These are phyloP conservation scores for Dorcus parallelipipedus DNA, from an alignment of 2,888 invertebrate species.

Conservation along the genomic window DNA sequence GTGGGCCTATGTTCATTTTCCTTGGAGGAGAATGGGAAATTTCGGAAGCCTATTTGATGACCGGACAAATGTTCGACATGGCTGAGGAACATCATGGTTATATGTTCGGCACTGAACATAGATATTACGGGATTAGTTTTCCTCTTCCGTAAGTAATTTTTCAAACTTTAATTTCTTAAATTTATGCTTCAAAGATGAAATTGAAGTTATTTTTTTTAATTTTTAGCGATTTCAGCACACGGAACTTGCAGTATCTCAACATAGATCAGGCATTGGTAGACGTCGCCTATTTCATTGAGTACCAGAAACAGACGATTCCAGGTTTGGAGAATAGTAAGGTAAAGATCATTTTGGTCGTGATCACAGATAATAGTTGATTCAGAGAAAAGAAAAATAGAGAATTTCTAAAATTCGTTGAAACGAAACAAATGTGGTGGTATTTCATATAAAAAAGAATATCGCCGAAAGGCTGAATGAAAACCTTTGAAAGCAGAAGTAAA, in stretches of 20 bases:
- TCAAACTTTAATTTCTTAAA: neutral
- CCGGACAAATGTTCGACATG: conserved; percentile 62
- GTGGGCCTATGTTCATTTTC: conserved; percentile 61
- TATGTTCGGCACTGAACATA: conserved; percentile 74
- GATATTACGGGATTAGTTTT: conserved; percentile 74
- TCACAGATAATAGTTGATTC: no score
- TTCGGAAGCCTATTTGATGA: conserved; percentile 52
- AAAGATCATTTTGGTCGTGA: neutral
- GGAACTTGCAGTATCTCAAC: conserved; percentile 44
- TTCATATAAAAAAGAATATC: no score
- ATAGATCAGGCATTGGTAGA: conserved; percentile 49
- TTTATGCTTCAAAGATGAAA: no score
- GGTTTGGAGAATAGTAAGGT: conserved; percentile 46
- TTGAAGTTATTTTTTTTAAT: neutral
- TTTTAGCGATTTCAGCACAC: conserved; percentile 29
- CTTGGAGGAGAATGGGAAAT: conserved; percentile 78
- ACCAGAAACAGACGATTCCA: conserved; percentile 31
- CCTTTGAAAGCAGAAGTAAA: no score
- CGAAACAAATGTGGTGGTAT: no score
- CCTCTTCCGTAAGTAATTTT: conserved; percentile 61
- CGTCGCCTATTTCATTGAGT: conserved; percentile 45
- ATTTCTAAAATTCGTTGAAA: no score
- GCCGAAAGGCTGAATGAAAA: no score
- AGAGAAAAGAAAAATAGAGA: no score
- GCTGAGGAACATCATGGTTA: conserved; percentile 58